Evolutionary conservation across 2,797 vertebrate species (phyloP), one percentile per base, ranked within the genome.

Genomic region (Esox masquinongy): DNA sequence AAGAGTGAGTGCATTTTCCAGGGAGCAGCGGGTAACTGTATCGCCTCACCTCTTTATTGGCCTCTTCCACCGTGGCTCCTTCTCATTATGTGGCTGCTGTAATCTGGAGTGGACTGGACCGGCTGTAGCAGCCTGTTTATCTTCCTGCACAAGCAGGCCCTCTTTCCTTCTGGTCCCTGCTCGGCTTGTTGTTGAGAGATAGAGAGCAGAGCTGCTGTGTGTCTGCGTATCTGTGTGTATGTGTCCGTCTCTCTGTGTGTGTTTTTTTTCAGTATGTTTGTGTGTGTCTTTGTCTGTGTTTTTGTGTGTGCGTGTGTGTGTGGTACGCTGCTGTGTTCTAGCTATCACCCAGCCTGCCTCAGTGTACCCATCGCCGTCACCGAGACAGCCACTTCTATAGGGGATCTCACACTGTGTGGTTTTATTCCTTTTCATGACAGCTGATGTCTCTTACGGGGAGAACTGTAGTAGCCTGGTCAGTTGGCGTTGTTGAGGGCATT

Each of bases 111-210:
- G 91, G 88, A 89, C 88, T 86, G 88, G 88, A 91, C 88, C 87
- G 84, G 87, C 88, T 92, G 89, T 88, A 91, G 86, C 87, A 93
- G 90, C 90, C 87, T 91, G 90, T 91, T 92, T 94, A 93, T 95
- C 94, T 95, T 91, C 89, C 90, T 87, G 84, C 87, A 91, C 92
- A 93, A 94, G 94, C 92, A 94, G 89, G 87, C 85, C 80, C 87
- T 92, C 88, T 92, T 94, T 93, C 92, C 92, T 87, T 94, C 92
- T 93, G 92, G 85, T 92, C 88, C 82, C 85, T 84, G 89, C 91
- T 93, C 87, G 78, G 90, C 84, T 92, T 94, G 93, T 94, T 94
- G 92, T 94, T 94, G 93, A 94, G 93, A 93, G 93, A 95, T 94
- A 94, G 90, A 87, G 89, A 78, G 74, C 86, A 87, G 81, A 90